Evolutionary conservation across 2,797 vertebrate genomes (phyloP), one percentile per base, ranked within the genome.

Genomic region (Champsocephalus gunnari): DNA sequence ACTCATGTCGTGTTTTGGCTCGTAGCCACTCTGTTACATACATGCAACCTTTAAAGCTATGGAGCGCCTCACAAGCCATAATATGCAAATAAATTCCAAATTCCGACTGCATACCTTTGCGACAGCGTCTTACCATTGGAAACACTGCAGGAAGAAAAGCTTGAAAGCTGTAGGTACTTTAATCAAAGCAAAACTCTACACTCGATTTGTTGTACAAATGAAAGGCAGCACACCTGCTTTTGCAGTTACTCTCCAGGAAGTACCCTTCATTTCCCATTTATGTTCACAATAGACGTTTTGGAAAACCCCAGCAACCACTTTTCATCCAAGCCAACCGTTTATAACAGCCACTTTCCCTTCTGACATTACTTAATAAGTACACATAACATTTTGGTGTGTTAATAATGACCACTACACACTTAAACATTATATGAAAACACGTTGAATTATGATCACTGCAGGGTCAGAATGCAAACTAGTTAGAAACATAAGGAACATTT

Each of bases 291-390:
- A 19, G 41, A 53, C 49, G 4, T 66, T 50, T 66, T 12, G 45
- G 48, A 58, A 75, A 82, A 66, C 56, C 60, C 44, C 57, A 54
- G 32, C 8, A 3, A 41, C 43, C 53, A 45, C 12, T 43, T 21
- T 19, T 50, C 11, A 71, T 21, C 0, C 51, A 54, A 63, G 3
- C 11, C 50, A 28, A 59, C 3, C 13, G 53, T 2, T 24, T 58
- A 45, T 55, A 59, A 11, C 7, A 2, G 10, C 43, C n/a, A 44
- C n/a, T 61, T 72, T 50, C 19, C 12, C 0, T 47, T 12, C 47
- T 34, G 12, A 10, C 12, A 45, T 13, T 34, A 17, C 13, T 34
- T 5, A 5, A 45, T 57, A 24, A 54, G 34, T 9, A 38, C 8
- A 38, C 2, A 1, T 38, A 38, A 38, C 28, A 28, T 28, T 5